These are phyloP conservation scores for Rhodinocichla rosea DNA, from an alignment of 2,113 vertebrate species.

Conservation along the genomic window DNA sequence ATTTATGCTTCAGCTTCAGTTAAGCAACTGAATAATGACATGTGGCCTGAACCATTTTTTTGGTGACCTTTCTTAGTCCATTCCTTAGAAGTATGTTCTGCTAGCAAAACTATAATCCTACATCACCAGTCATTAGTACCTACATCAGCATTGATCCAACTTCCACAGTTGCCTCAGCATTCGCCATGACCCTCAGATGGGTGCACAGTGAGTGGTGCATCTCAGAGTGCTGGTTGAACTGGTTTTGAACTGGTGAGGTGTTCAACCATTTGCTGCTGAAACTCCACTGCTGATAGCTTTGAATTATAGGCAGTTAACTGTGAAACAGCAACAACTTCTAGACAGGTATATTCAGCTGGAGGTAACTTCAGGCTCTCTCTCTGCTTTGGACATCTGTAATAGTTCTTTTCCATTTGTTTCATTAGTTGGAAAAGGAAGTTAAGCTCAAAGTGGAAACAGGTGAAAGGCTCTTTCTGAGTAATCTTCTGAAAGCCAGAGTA, in stretches of 20 bases:
- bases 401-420: not conserved
- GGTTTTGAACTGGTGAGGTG: not conserved
- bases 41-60: not conserved
- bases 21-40: not conserved
- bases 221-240: not conserved
- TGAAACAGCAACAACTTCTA: not conserved
- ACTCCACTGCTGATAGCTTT: not conserved
- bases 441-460: not conserved
- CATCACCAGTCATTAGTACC: not conserved
- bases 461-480: not conserved
- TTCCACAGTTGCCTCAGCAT: not conserved
- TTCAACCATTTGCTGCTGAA: not conserved
- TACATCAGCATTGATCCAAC: not conserved
- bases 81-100: not conserved
- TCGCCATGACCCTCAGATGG: fast-evolving
- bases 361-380: not conserved
- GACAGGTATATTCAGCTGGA: not conserved
- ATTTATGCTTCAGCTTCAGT: not conserved
- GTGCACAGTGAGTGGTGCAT: not conserved
- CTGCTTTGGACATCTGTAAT: not conserved
- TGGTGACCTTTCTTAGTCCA: not conserved
- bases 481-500: not conserved
- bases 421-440: not conserved
- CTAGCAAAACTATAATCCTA: not conserved
- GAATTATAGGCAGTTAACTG: not conserved